phyloP scores from a whole-genome alignment of 2,113 vertebrate species.

The Nasalis larvatus region DNA sequence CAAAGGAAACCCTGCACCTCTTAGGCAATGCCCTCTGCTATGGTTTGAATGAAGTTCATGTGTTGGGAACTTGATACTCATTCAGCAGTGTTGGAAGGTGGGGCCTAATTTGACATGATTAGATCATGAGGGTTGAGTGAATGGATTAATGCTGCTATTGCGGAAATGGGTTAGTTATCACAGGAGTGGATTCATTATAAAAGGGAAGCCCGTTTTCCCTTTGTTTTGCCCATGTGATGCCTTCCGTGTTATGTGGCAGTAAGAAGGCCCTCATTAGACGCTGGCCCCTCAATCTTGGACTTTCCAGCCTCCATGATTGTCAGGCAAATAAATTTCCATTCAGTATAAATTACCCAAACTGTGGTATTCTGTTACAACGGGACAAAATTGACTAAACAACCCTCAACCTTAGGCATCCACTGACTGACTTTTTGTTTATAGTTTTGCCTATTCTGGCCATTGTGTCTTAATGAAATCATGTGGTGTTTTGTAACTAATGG shows the following conservation, averaged over 20 bases:
- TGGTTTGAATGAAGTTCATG: not conserved
- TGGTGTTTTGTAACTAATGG: not conserved
- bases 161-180: too few relatives aligned
- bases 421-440: not conserved
- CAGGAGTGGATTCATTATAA: not conserved
- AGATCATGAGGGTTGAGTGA: not conserved
- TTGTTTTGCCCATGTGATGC: not conserved
- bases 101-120: not conserved
- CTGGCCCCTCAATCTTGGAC: not conserved
- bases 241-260: not conserved
- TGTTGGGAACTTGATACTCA: not conserved
- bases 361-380: not conserved
- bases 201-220: not conserved
- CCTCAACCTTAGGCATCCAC: not conserved
- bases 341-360: not conserved
- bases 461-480: not conserved
- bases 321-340: not conserved
- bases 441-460: too few relatives aligned
- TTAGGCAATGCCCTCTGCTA: not conserved
- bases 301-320: not conserved
- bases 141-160: not conserved
- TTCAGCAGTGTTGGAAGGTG: not conserved
- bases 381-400: not conserved
- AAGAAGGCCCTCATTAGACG: not conserved
- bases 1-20: not conserved